Base-by-base conservation (phyloP, 2,797 vertebrate species). In the Notolabrus celidotus region DNA sequence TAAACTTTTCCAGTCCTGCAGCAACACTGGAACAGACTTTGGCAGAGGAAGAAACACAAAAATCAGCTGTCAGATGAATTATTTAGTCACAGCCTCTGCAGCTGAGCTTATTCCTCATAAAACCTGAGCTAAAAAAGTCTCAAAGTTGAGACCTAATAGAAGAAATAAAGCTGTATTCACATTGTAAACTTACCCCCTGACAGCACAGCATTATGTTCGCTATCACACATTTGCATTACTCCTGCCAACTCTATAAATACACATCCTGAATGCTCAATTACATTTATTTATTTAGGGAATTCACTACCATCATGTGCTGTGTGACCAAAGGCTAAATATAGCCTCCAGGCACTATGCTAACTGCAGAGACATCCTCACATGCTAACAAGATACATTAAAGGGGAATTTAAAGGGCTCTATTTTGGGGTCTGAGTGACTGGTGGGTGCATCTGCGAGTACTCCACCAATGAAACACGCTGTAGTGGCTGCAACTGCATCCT, bases 1-100 rank as follows among this genome's bases (percentile, higher is more conserved):
- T 85, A 84, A 91, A 89, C 79, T 79, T 88, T 92, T 92, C 88
- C 85, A 86, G 72, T 85, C 78, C 80, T 81, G 86, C 65, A 85
- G 77, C 83, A 80, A 75, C 31, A 47, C 71, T 70, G 53, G 57
- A 79, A 79, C 60, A 60, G 68, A 54, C 67, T 84, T 64, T 78
- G 77, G 72, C 73, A 68, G 46, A 9, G 51, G 70, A 83, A 79
- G 39, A 85, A 63, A 79, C 14, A 7, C 27, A 23, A 66, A 47
- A 80, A 60, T 71, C 54, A 71, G 64, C 69, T 67, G 74, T 87
- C 79, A 67, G 61, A 68, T 79, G 45, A 71, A 83, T 68, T 29
- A 62, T 78, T 77, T 47, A 57, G 76, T 79, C 73, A 58, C 60
- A 58, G 80, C 41, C 58, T 36, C 52, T 20, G 20, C 29, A 20